A percentile compares a stretch with the other conserved stretches of the same genome.
phyloP scores from a whole-genome alignment of 2,888 invertebrate genomes.

The Dasypogon diadema region DNA sequence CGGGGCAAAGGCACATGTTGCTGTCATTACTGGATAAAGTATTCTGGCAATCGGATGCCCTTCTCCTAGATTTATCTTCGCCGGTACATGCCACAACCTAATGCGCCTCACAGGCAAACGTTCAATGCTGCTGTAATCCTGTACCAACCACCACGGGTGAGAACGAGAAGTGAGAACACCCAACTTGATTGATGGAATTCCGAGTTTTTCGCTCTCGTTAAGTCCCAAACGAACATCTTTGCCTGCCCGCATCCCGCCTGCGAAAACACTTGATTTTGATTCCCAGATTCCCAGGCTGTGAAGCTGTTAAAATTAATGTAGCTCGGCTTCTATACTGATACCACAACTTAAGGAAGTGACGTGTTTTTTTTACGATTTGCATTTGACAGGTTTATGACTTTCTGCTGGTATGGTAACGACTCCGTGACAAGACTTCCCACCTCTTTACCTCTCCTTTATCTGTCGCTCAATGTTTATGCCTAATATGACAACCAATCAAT shows the following conservation, averaged over 20 bases:
- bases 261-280: not conserved
- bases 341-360: constrained; percentile 14
- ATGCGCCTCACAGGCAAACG: not conserved
- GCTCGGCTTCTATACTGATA: not conserved
- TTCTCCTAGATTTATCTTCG: constrained; percentile 30
- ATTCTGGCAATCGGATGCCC: not conserved
- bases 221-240: not conserved
- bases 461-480: constrained; percentile 11
- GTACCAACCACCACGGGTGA: constrained; percentile 2
- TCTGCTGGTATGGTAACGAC: not conserved
- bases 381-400: constrained; percentile 40
- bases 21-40: constrained; percentile 34
- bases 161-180: not conserved
- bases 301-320: not conserved
- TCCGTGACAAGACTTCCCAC: not conserved
- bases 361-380: constrained; percentile 26
- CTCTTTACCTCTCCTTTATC: constrained; percentile 1
- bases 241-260: too few relatives aligned
- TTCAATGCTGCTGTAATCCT: too few relatives aligned
- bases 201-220: constrained; percentile 1
- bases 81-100: not conserved
- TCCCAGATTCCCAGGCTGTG: not conserved
- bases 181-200: constrained; percentile 42
- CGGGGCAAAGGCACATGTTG: constrained; percentile 37
- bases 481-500: constrained; percentile 52